A percentile compares a stretch with the other conserved stretches of the same genome.
phyloP scores from a whole-genome alignment of 2,888 invertebrate genomes.

The Apotomis betuletana region DNA sequence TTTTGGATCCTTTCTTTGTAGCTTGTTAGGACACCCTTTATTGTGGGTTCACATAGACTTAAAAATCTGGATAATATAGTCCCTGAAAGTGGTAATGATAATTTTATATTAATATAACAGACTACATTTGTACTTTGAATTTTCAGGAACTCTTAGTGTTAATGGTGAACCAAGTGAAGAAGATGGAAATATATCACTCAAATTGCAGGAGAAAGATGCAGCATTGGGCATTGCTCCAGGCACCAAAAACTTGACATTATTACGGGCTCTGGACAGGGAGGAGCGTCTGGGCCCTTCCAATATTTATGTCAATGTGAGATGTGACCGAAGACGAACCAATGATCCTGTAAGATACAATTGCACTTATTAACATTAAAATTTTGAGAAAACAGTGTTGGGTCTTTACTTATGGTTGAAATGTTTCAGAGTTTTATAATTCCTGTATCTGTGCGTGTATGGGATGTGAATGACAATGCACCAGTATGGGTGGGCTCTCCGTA shows the following conservation, averaged over 20 bases:
- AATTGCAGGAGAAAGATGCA: slow-evolving; percentile 90
- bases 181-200: slow-evolving; percentile 89
- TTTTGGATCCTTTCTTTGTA: too few relatives aligned
- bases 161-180: slow-evolving; percentile 90
- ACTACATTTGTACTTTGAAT: slow-evolving; percentile 1
- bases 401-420: neutral
- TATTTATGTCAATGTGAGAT: slow-evolving; percentile 93
- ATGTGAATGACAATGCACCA: slow-evolving; percentile 96
- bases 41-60: too few relatives aligned
- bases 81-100: too few relatives aligned
- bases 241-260: slow-evolving; percentile 91
- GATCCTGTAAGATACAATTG: slow-evolving; percentile 86
- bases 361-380: too few relatives aligned
- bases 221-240: slow-evolving; percentile 90
- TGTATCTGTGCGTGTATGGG: slow-evolving; percentile 92
- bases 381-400: neutral
- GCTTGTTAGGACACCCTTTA: too few relatives aligned
- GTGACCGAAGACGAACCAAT: slow-evolving; percentile 89
- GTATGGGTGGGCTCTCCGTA: slow-evolving; percentile 92
- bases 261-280: slow-evolving; percentile 92
- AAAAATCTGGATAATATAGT: too few relatives aligned
- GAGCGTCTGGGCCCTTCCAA: slow-evolving; percentile 92
- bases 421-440: slow-evolving; percentile 90
- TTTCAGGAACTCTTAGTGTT: slow-evolving; percentile 87
- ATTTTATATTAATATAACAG: too few relatives aligned